Evolutionary conservation across 2,888 invertebrate genomes (phyloP), one percentile per base, ranked within the genome.

Genomic region (Synanthedon andrenaeformis): DNA sequence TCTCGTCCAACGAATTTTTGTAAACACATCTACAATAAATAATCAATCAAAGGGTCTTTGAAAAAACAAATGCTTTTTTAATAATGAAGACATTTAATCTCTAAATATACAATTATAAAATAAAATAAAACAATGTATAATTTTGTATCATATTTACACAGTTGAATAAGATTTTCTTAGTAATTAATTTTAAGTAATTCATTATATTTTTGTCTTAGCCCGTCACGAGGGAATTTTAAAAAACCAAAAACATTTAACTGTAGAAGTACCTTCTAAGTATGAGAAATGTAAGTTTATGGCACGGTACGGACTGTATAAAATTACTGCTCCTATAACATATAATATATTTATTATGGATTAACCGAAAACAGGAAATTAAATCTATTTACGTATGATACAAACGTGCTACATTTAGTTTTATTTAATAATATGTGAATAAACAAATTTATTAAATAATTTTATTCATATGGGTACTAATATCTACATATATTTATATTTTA

Each of bases 91-190:
- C 71, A 74, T 84, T 82, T 83, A 83, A 74, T 85, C 66, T 77
- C 77, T 79, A 82, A 79, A 81, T 76, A 76, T 52, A 55, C 17
- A 41, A 51, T 41, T 56, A 56, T 57, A 53, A 52, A 81, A 80
- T 82, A 82, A 80, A 82, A 81, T 67, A 73, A 80, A 82, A 81
- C 67, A 73, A 79, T 78, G 63, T 2, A 49, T 79, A 73, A 75
- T 80, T 45, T 13, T 45, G 45, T 75, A 55, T 67, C 62, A 61
- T 74, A 77, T 79, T 73, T 75, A 76, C 73, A 76, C 73, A 78
- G 59, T 61, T 49, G 4, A 12, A 19, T 49, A 14, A 49, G 11
- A 49, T 19, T 49, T 49, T 49, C 58, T 56, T 58, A 53, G 51
- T 57, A 56, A 59, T 56, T 41, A 53, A 49, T 2, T 13, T 12